Evolutionary conservation across 2,113 vertebrate genomes (phyloP).

Genomic region (Heteronetta atricapilla): DNA sequence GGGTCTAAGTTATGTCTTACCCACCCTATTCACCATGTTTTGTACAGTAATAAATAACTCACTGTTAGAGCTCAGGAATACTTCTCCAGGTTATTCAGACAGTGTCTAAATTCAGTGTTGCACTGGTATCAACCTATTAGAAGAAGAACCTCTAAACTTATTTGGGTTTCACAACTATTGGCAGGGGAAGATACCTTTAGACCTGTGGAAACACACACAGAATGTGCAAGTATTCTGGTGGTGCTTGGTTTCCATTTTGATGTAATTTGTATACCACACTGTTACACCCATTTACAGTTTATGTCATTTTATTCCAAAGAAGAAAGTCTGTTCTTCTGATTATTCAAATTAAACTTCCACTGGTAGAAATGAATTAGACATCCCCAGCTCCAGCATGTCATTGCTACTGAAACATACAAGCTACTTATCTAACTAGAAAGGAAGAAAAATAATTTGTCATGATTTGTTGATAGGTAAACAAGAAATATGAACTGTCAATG

Average conservation of each 20-base stretch:
- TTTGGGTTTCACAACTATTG: not conserved
- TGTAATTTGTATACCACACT: not conserved
- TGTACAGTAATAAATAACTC: not conserved
- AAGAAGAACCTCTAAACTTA: not conserved
- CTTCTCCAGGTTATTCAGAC: not conserved
- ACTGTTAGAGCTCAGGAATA: not conserved
- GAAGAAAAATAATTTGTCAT: not conserved
- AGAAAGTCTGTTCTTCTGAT: not conserved
- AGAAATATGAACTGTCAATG: not conserved
- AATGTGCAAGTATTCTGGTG: not conserved
- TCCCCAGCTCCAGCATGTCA: not conserved
- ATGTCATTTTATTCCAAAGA: not conserved
- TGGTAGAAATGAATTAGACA: not conserved
- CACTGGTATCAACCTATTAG: not conserved
- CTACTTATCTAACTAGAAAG: not conserved
- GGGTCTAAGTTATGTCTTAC: not conserved
- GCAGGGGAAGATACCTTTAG: not conserved
- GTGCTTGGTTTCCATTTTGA: not conserved
- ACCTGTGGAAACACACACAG: not conserved
- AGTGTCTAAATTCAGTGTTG: not conserved
- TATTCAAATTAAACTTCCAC: not conserved
- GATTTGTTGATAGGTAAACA: slow-evolving; percentile 29
- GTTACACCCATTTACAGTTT: not conserved
- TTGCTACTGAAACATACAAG: not conserved
- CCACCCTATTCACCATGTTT: not conserved